These are phyloP conservation scores for Neoaliturus tenellus DNA, from an alignment of 2,888 invertebrate genomes.

Conservation along the genomic window DNA sequence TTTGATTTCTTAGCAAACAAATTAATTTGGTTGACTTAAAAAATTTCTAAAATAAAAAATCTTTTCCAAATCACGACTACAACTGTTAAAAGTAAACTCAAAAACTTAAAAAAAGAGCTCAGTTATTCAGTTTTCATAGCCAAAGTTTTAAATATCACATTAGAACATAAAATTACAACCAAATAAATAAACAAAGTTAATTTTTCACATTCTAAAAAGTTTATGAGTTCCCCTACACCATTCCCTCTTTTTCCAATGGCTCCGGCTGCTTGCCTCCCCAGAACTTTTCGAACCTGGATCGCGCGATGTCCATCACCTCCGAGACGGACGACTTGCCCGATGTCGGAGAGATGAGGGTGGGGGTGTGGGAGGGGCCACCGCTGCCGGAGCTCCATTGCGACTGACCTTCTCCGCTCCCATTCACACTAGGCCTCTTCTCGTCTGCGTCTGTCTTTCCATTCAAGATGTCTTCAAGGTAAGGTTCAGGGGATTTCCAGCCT, in stretches of 20 bases:
- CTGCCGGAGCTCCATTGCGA: not conserved
- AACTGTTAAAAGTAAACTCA: too few species aligned
- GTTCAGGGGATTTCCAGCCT: slow-evolving; percentile 46
- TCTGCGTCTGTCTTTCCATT: slow-evolving; percentile 5
- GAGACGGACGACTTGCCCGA: slow-evolving; percentile 55
- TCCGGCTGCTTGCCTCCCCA: slow-evolving; percentile 73
- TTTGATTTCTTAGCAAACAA: too few species aligned
- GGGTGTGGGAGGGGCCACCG: slow-evolving; percentile 24
- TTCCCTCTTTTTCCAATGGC: slow-evolving; percentile 55
- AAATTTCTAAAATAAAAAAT: too few species aligned
- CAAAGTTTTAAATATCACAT: slow-evolving; percentile 35
- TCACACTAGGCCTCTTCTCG: slow-evolving; percentile 23
- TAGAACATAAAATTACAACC: not conserved
- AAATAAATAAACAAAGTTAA: not conserved
- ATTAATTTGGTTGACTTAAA: too few species aligned
- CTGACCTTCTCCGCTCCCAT: not conserved
- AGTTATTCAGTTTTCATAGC: not conserved
- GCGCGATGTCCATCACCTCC: slow-evolving; percentile 87
- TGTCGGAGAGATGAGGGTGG: slow-evolving; percentile 46
- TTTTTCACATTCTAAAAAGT: slow-evolving; percentile 20
- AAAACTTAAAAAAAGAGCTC: slow-evolving; percentile 2
- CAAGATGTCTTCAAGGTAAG: slow-evolving; percentile 6
- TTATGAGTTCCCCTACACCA: slow-evolving; percentile 45
- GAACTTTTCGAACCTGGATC: slow-evolving; percentile 89
- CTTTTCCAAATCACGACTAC: too few species aligned